phyloP scores from a whole-genome alignment of 2,888 invertebrate genomes.

The Elmis aenea region DNA sequence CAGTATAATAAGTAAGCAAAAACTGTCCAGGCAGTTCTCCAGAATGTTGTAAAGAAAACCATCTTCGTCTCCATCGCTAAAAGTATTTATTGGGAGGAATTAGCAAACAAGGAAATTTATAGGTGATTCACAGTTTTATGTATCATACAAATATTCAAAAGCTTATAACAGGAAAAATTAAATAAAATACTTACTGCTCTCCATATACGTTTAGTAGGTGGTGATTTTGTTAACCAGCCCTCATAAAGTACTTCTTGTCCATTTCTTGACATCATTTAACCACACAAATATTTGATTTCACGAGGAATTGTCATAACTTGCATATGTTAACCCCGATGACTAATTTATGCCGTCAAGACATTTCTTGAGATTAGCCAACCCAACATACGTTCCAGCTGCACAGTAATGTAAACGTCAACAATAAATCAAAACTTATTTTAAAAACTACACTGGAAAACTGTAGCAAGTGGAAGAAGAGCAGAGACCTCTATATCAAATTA shows the following conservation, averaged over 20 bases:
- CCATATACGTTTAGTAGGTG: constrained; percentile 87
- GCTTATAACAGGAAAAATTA: constrained; percentile 10
- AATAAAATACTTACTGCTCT: constrained; percentile 73
- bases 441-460: too few relatives aligned
- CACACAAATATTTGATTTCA: background rate
- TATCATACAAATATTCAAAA: constrained; percentile 2
- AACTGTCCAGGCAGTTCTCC: constrained; percentile 92
- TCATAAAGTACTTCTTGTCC: constrained; percentile 74
- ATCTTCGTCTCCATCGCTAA: constrained; percentile 92
- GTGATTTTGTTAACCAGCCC: constrained; percentile 95
- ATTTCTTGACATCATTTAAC: constrained; percentile 45
- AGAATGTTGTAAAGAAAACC: constrained; percentile 87
- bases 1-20: constrained; percentile 89
- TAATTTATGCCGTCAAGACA: constrained; percentile 2
- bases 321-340: constrained; percentile 1
- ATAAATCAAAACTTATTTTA: too few relatives aligned
- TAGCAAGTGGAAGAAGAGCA: too few relatives aligned
- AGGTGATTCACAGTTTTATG: background rate
- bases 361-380: constrained; percentile 10
- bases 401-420: too few relatives aligned
- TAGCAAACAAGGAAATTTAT: constrained; percentile 1
- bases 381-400: constrained; percentile 15
- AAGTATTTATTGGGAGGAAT: constrained; percentile 1
- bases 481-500: too few relatives aligned
- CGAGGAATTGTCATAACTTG: background rate